Evolutionary conservation across 92 coral and sea anemone species (phyloP).

Genomic region (Meandrina meandrites): DNA sequence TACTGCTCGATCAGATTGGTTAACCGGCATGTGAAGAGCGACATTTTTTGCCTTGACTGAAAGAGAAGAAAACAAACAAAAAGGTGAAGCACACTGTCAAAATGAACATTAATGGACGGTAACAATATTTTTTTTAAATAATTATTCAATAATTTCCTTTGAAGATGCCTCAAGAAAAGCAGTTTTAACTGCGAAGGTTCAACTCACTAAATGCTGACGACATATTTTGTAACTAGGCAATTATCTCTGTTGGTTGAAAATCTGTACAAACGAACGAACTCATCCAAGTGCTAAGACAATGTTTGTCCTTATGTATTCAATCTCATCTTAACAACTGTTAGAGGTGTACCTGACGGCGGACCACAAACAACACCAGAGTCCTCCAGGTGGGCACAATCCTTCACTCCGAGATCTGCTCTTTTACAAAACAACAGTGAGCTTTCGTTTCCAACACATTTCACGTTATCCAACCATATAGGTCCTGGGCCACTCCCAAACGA

Average conservation of each 20-base stretch:
- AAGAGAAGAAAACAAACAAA: neutral
- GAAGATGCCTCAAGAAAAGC: no score
- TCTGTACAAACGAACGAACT: no score
- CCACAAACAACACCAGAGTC: conserved; percentile 43
- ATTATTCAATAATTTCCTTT: no score
- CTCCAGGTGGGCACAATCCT: conserved; percentile 31
- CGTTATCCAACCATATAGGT: conserved; percentile 31
- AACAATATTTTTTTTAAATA: no score
- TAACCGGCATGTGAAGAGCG: conserved; percentile 2
- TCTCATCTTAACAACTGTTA: neutral
- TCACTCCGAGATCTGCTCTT: conserved; percentile 24
- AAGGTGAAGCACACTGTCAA: neutral
- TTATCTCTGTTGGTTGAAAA: no score
- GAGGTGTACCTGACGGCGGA: conserved; percentile 18
- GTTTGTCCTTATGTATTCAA: no score
- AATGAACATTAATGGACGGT: no score
- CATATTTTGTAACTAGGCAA: no score
- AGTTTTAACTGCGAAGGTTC: no score
- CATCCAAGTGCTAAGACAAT: no score
- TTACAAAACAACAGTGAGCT: conserved; percentile 18
- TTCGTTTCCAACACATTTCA: conserved; percentile 34
- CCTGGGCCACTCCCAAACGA: conserved; percentile 27
- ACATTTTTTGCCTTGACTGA: conserved; percentile 2
- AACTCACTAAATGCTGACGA: no score
- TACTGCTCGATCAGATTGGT: conserved; percentile 1